Evolutionary conservation across 1,140 invertebrate genomes (phyloP).

Genomic region (Venturia canescens): DNA sequence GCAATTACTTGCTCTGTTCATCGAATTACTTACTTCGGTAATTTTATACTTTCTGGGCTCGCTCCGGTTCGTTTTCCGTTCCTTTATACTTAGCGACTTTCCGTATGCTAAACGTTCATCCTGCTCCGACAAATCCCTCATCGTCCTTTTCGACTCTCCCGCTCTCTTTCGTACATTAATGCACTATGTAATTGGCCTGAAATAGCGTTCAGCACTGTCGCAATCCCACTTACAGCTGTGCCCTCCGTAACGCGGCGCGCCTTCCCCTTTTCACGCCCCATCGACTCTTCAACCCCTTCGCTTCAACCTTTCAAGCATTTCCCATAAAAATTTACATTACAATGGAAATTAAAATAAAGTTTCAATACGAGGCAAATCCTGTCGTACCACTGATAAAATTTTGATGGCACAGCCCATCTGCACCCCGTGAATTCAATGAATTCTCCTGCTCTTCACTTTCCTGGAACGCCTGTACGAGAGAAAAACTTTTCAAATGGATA

Average conservation of each 20-base stretch:
- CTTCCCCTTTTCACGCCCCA: not conserved
- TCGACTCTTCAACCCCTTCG: not conserved
- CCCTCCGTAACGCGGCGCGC: not conserved
- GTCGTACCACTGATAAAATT: not conserved
- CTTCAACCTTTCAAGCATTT: not conserved
- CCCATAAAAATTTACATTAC: constrained; percentile 20
- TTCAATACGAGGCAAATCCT: not conserved
- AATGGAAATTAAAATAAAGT: constrained; percentile 18
- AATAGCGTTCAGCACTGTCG: constrained; percentile 5
- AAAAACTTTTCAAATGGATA: too few species aligned
- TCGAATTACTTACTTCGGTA: constrained; percentile 54
- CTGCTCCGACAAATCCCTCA: not conserved
- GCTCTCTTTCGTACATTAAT: constrained; percentile 16
- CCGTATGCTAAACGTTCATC: not conserved
- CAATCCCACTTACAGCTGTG: constrained; percentile 21
- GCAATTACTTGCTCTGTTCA: constrained; percentile 53
- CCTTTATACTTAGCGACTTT: not conserved
- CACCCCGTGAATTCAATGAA: too few species aligned
- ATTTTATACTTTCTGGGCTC: constrained; percentile 44
- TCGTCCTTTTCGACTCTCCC: not conserved
- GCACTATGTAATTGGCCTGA: constrained; percentile 22
- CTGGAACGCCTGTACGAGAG: too few species aligned
- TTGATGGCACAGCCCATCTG: not conserved
- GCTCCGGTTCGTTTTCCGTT: constrained; percentile 21
- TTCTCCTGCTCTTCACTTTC: too few species aligned